Evolutionary conservation across 2,113 vertebrate genomes (phyloP).

Genomic region (Elachura formosa): DNA sequence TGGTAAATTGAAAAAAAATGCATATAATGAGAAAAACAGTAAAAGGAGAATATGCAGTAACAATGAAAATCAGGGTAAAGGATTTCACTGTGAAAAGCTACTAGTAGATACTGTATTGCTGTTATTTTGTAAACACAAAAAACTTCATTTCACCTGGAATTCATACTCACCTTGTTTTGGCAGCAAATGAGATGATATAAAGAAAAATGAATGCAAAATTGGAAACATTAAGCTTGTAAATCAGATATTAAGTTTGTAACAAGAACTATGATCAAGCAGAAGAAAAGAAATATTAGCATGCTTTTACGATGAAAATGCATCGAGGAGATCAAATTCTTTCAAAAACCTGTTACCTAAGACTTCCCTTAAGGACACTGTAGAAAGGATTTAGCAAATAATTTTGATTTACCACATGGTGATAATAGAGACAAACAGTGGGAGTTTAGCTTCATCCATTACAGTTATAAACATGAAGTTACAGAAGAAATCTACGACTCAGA

Average conservation of each 20-base stretch:
- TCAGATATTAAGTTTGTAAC: background rate
- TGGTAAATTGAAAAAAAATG: conserved; percentile 51
- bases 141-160: background rate
- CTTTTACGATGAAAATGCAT: background rate
- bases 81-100: background rate
- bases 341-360: background rate
- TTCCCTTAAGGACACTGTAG: background rate
- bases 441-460: background rate
- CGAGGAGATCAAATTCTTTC: background rate
- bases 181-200: background rate
- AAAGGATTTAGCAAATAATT: background rate
- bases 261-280: background rate
- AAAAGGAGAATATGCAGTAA: background rate
- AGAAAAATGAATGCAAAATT: background rate
- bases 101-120: background rate
- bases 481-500: background rate
- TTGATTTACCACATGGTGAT: background rate
- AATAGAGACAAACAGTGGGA: background rate
- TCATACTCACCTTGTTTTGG: background rate
- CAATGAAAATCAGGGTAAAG: background rate
- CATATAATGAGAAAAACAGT: background rate
- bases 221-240: background rate
- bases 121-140: background rate
- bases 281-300: background rate
- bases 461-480: background rate